Evolutionary conservation across 2,113 vertebrate species (phyloP), one percentile per base, ranked within the genome.

Genomic region (Platichthys stellatus): DNA sequence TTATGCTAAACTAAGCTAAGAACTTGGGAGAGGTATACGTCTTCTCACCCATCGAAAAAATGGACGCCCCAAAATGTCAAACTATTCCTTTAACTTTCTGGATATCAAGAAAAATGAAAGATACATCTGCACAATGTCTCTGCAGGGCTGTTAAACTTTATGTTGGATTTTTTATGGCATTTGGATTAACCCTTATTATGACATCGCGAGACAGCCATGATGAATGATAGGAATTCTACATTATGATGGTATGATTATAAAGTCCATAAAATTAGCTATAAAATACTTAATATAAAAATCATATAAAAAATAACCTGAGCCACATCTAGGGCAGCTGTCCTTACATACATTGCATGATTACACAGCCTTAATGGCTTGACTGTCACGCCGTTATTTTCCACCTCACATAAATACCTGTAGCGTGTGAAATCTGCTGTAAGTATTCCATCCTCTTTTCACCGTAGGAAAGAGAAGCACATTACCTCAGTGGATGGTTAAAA

Each of bases 401-500:
- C 31, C 31, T 31, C 31, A 31, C 31, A 31, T 31, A 31, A 14
- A 81, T 62, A 76, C 20, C 47, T 40, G 21, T 69, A 45, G 38
- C 63, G 21, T 61, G 69, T 86, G n/a, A 83, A 63, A 69, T 61
- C n/a, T 38, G 59, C 68, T 53, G 17, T 45, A 67, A 80, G 58
- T 31, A 63, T 8, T 63, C 43, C 35, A 57, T 81, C 24, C 54
- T 80, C 31, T 54, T 54, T 72, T 72, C 57, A 21, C 61, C 40
- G 5, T 0, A 14, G n/a, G 38, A 5, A 28, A 31, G 31, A 31
- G 31, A 31, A 31, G 31, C 31, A 31, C 31, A 68, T 84, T 74
- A 31, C 66, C 72, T 69, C 20, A 40, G 68, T 45, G 24, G 54
- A 84, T 71, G 63, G 69, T 69, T 80, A 67, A 85, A 88, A 87